A percentile compares a stretch with the other conserved stretches of the same genome.
These are phyloP conservation scores for Cetoscarus ocellatus DNA, from an alignment of 2,797 vertebrate genomes.

Conservation along the genomic window DNA sequence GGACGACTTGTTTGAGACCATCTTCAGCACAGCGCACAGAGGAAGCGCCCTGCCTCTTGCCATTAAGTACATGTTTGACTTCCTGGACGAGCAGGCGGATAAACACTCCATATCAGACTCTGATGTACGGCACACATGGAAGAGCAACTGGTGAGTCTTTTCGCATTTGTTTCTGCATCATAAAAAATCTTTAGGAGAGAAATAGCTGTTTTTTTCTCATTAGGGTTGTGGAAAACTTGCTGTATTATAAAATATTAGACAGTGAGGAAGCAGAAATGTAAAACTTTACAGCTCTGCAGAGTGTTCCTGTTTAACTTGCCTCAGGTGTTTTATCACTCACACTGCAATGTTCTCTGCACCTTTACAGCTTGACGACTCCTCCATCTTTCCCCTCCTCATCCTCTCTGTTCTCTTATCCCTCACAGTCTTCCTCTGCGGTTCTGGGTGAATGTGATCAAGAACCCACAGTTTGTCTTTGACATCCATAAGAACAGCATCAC, in stretches of 20 bases:
- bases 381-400: neutral
- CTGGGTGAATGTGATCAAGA: constrained; percentile 99
- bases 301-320: constrained; percentile 19
- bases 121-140: constrained; percentile 98
- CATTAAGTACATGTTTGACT: constrained; percentile 99
- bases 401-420: constrained; percentile 8
- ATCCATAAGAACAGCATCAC: constrained; percentile 99
- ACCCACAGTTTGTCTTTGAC: constrained; percentile 99
- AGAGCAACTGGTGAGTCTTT: constrained; percentile 95
- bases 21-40: constrained; percentile 97
- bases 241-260: constrained; percentile 14
- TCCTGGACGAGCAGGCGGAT: constrained; percentile 98
- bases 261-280: constrained; percentile 20
- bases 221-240: constrained; percentile 23
- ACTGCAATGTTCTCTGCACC: constrained; percentile 30
- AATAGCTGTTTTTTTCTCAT: constrained; percentile 35
- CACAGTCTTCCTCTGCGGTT: constrained; percentile 95
- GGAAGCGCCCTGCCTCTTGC: constrained; percentile 96
- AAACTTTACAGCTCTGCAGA: constrained; percentile 13
- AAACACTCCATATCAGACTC: constrained; percentile 96
- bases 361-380: constrained; percentile 22
- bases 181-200: constrained; percentile 3
- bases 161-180: neutral
- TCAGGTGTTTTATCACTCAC: constrained; percentile 40
- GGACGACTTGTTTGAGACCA: constrained; percentile 98